Conservation (phyloP, 2,113 vertebrate species). For the Drymodes brunneopygia region DNA sequence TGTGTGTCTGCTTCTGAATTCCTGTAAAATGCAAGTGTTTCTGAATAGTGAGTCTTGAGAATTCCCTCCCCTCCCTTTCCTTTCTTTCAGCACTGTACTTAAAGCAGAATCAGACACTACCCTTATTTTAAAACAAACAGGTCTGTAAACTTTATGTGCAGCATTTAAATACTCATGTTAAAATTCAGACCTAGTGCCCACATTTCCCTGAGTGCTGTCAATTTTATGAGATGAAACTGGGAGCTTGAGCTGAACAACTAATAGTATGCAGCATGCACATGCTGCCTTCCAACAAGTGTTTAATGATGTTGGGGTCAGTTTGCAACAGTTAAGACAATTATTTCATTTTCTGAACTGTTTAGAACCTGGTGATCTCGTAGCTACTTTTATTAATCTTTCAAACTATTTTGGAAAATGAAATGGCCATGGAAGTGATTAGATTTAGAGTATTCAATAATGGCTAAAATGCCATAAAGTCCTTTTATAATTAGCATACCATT, state of each 20-base stretch:
- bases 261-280: constrained; percentile 35
- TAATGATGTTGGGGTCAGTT: constrained; percentile 57
- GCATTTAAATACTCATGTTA: constrained; percentile 78
- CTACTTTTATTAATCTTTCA: constrained; percentile 23
- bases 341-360: constrained; percentile 47
- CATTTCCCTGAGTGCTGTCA: constrained; percentile 72
- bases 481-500: neutral
- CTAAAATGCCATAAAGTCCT: neutral
- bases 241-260: constrained; percentile 65
- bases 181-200: constrained; percentile 67
- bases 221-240: constrained; percentile 72
- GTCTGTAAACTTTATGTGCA: constrained; percentile 67
- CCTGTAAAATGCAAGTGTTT: constrained; percentile 27
- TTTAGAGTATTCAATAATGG: neutral
- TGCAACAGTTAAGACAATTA: constrained; percentile 39
- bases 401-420: constrained; percentile 11
- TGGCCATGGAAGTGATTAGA: neutral
- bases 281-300: constrained; percentile 62
- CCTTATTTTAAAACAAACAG: constrained; percentile 77
- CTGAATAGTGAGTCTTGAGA: constrained; percentile 45
- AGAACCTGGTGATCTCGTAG: constrained; percentile 20
- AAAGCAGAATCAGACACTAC: constrained; percentile 59
- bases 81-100: constrained; percentile 45
- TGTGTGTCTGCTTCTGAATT: constrained; percentile 13
- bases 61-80: constrained; percentile 30